A percentile compares a stretch with the other conserved stretches of the same genome.
phyloP scores from a whole-genome alignment of 2,113 vertebrate species.

The Okapia johnstoni region DNA sequence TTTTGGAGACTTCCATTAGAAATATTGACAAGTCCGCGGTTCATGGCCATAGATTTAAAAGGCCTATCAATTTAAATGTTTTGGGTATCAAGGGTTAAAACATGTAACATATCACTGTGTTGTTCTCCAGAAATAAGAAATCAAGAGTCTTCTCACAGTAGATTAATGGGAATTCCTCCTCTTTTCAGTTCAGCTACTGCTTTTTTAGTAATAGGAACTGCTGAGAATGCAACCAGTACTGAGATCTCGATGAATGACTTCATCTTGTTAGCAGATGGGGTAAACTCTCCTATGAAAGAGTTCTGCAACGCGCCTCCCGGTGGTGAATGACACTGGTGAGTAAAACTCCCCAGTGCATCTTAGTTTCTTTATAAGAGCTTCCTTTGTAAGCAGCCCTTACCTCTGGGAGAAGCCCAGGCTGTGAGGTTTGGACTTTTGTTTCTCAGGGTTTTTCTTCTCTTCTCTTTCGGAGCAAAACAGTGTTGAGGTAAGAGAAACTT shows the following conservation, averaged over 20 bases:
- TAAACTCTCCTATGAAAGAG: neutral
- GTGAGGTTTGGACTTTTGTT: neutral
- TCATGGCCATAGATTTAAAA: slow-evolving; percentile 61
- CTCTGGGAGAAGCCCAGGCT: neutral
- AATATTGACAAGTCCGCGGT: slow-evolving; percentile 68
- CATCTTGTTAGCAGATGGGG: neutral
- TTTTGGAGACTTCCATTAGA: slow-evolving; percentile 74
- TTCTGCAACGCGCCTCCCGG: neutral
- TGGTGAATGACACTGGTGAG: neutral
- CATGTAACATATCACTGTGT: slow-evolving; percentile 49
- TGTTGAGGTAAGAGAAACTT: slow-evolving; percentile 2
- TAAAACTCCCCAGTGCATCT: neutral
- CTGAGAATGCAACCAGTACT: neutral
- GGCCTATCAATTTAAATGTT: slow-evolving; percentile 63
- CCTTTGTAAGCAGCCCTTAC: neutral
- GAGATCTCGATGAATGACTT: neutral
- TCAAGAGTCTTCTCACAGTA: neutral
- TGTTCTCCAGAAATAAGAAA: slow-evolving; percentile 38
- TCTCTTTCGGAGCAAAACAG: neutral
- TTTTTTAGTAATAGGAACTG: slow-evolving; percentile 31
- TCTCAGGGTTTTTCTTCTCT: neutral
- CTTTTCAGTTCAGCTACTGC: neutral
- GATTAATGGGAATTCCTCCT: slow-evolving; percentile 6
- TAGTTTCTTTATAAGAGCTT: neutral
- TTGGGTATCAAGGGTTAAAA: slow-evolving; percentile 46